phyloP scores from a whole-genome alignment of 2,113 vertebrate species.

The Dromaius novaehollandiae region DNA sequence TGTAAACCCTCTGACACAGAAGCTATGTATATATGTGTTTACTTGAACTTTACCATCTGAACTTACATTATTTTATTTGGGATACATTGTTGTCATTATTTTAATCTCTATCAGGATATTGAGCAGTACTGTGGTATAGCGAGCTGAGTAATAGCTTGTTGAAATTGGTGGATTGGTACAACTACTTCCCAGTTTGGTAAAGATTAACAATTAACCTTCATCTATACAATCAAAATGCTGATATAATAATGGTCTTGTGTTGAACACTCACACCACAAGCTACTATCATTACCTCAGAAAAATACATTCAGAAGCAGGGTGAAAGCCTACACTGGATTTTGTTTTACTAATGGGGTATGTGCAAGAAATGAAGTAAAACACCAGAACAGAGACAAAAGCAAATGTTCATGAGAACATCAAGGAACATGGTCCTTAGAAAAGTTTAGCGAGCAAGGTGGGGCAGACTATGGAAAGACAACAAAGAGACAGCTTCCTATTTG shows the following conservation, averaged over 20 bases:
- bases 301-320: not conserved
- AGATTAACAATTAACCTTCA: not conserved
- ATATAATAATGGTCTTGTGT: not conserved
- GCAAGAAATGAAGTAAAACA: not conserved
- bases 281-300: not conserved
- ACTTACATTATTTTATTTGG: not conserved
- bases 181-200: not conserved
- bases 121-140: accelerated
- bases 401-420: not conserved
- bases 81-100: not conserved
- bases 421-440: not conserved
- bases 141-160: not conserved
- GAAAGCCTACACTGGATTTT: not conserved
- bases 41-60: not conserved
- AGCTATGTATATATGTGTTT: not conserved
- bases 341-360: not conserved
- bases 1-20: not conserved
- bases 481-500: not conserved
- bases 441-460: not conserved
- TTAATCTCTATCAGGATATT: not conserved
- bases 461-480: not conserved
- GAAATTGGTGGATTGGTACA: not conserved
- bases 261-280: not conserved
- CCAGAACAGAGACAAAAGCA: not conserved
- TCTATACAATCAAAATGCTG: not conserved